Conservation (phyloP, 1,140 invertebrate genomes). For the Ruditapes philippinarum region DNA sequence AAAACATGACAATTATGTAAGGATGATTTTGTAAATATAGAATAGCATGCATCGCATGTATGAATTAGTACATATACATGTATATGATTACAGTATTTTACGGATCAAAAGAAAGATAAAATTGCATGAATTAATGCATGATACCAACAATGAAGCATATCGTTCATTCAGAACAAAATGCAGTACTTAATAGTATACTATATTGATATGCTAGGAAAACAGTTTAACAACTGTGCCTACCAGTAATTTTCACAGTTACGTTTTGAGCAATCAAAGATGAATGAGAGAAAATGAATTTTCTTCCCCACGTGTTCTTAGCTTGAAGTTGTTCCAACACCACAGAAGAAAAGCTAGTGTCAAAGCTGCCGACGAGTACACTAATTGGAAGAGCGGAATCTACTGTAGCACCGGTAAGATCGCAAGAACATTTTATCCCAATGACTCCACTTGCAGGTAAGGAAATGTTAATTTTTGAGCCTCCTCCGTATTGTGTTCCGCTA, state of each 20-base stretch:
- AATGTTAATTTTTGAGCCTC: constrained; percentile 25
- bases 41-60: too few species aligned
- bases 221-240: too few species aligned
- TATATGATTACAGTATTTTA: too few species aligned
- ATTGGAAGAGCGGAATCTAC: constrained; percentile 45
- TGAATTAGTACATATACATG: too few species aligned
- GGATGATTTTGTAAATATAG: too few species aligned
- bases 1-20: too few species aligned
- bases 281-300: constrained; percentile 33
- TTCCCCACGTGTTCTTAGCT: constrained; percentile 21
- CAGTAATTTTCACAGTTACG: constrained; percentile 50
- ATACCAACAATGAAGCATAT: too few species aligned
- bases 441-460: constrained; percentile 12
- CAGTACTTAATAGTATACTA: too few species aligned
- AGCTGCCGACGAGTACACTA: constrained; percentile 25
- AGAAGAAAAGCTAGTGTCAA: neutral
- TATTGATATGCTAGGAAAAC: too few species aligned
- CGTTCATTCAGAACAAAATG: too few species aligned
- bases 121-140: too few species aligned
- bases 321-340: constrained; percentile 29
- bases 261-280: constrained; percentile 39
- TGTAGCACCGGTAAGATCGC: constrained; percentile 54
- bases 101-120: too few species aligned
- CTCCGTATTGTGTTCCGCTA: neutral
- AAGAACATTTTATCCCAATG: constrained; percentile 22